Base-by-base conservation (phyloP, 1,140 invertebrate species). In the Zaprionus davidi region DNA sequence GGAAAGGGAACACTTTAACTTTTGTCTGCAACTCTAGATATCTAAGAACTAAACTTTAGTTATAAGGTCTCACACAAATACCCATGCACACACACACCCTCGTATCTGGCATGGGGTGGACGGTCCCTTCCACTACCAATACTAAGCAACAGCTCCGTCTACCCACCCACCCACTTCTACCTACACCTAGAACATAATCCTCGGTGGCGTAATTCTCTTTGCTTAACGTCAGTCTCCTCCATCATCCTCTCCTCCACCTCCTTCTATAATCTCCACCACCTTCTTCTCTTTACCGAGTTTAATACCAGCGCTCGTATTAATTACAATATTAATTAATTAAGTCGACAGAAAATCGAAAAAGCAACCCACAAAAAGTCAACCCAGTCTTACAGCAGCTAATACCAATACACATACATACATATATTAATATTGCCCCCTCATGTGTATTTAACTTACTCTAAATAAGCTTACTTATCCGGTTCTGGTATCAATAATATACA, bases 1-100 rank as follows among this genome's bases (percentile, higher is more conserved):
- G 57, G 58, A 70, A 74, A 44, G 82, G 79, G n/a, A 44, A 17
- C n/a, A 17, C 82, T 79, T 85, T 85, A 83, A 85, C 81, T 85
- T 78, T 75, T 84, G 79, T 90, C 82, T 90, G 86, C 86, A 90
- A 90, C 82, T 82, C 76, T 90, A 77, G 22, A 24, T 60, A 49
- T 57, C 53, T 88, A 90, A 87, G 83, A 56, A 83, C 74, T 79
- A 81, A 87, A 88, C 84, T 70, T 53, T 88, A 87, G 71, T 28
- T 17, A 3, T 70, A 79, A 86, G 67, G 56, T 64, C 66, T 44
- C 13, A 38, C 13, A 13, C 36, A 38, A 38, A 36, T 34, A 11
- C 41, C 44, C 69, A 64, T 62, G 56, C 34, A 64, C 44, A 64
- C 38, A 53, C 41, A 57, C 5, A 69, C 38, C 68, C 60, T 56